Evolutionary conservation across 2,888 invertebrate genomes (phyloP).

Genomic region (Drosophila barbarae): DNA sequence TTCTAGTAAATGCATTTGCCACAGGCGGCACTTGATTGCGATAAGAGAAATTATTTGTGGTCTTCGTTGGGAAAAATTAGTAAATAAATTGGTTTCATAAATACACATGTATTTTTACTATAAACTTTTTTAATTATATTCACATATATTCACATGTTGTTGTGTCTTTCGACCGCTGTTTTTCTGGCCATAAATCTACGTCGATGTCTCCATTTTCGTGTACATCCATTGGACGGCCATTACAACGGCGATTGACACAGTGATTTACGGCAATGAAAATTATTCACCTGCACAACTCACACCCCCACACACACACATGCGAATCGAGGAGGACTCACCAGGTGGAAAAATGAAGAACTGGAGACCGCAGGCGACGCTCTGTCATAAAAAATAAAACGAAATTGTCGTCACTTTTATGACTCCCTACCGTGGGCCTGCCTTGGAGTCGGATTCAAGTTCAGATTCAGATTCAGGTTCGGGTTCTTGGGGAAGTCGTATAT

Average conservation of each 20-base stretch:
- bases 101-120: neutral
- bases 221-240: conserved; percentile 44
- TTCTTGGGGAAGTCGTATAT: conserved; percentile 67
- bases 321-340: conserved; percentile 42
- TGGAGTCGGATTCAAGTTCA: conserved; percentile 13
- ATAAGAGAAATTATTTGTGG: conserved; percentile 11
- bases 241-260: conserved; percentile 61
- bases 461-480: conserved; percentile 35
- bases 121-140: neutral
- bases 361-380: conserved; percentile 59
- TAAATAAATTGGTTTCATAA: neutral
- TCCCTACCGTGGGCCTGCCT: conserved; percentile 47
- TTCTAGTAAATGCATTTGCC: conserved; percentile 26
- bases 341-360: conserved; percentile 21
- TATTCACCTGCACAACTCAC: conserved; percentile 51
- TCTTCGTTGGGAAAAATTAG: neutral
- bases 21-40: conserved; percentile 25
- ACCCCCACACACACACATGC: conserved; percentile 9
- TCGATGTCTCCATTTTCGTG: conserved; percentile 38
- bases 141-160: neutral
- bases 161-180: neutral
- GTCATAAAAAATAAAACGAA: conserved; percentile 70
- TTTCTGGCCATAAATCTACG: conserved; percentile 16
- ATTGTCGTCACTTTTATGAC: conserved; percentile 72
- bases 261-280: conserved; percentile 65